These are phyloP conservation scores for Siderastrea radians DNA, from an alignment of 92 coral and sea anemone genomes.

Conservation along the genomic window DNA sequence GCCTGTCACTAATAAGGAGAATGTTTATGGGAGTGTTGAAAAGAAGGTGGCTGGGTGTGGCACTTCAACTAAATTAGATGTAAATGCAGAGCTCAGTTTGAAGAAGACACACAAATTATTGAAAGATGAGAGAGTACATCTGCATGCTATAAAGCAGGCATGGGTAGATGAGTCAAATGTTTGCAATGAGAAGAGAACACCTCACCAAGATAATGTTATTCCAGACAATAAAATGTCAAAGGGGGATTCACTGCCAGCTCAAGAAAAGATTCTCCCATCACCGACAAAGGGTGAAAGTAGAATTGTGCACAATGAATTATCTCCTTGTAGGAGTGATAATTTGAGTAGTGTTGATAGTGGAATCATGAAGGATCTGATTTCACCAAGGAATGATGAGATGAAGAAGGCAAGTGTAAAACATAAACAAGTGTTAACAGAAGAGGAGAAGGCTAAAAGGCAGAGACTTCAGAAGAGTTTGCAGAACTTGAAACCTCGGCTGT, in stretches of 20 bases:
- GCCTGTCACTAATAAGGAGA: neutral
- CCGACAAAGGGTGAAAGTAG: neutral
- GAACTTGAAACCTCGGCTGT: constrained; percentile 80
- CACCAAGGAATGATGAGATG: neutral
- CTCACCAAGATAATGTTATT: neutral
- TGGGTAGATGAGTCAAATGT: neutral
- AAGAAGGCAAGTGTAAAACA: constrained; percentile 43
- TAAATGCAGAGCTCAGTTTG: neutral
- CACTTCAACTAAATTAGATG: neutral
- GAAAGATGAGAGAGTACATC: neutral
- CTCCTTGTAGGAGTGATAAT: constrained; percentile 23
- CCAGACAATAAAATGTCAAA: neutral
- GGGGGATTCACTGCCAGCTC: neutral
- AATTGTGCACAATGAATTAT: neutral
- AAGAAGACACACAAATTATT: neutral
- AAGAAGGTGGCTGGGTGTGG: neutral
- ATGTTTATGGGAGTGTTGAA: neutral
- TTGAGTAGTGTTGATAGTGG: neutral
- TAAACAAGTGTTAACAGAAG: constrained; percentile 46
- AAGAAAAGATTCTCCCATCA: neutral
- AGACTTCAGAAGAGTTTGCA: constrained; percentile 85
- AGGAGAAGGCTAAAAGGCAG: constrained; percentile 78
- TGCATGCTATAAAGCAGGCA: neutral
- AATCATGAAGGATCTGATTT: constrained; percentile 8
- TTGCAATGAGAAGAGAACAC: neutral